Conservation (phyloP, 2,113 vertebrate species). For the Daphoenositta chrysoptera region DNA sequence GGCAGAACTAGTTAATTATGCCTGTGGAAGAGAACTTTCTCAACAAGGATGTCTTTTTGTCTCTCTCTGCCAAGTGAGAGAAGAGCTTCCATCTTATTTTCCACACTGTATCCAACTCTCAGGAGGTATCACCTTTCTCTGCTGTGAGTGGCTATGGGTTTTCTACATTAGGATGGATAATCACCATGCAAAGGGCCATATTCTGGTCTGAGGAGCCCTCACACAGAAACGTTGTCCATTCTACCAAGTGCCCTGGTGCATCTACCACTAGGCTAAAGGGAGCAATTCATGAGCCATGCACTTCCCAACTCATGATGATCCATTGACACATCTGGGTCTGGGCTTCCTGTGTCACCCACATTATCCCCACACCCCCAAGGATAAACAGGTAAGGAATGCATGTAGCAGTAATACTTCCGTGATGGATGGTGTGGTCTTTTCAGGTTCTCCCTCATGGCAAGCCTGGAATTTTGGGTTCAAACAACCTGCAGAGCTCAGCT, state of each 20-base stretch:
- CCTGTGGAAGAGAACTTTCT: neutral
- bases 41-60: neutral
- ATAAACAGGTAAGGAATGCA: neutral
- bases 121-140: neutral
- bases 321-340: neutral
- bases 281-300: neutral
- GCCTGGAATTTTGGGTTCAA: neutral
- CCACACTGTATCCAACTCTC: neutral
- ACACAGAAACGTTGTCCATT: neutral
- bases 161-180: neutral
- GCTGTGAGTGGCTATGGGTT: neutral
- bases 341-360: neutral
- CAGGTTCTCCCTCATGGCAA: neutral
- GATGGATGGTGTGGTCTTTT: neutral
- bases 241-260: no score
- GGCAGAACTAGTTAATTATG: neutral
- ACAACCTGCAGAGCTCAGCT: neutral
- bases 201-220: neutral
- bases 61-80: neutral
- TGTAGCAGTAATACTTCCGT: neutral
- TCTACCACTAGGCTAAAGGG: neutral
- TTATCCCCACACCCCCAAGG: neutral
- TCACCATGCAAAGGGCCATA: neutral
- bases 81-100: neutral
- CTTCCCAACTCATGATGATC: neutral